Conservation (phyloP, 2,888 invertebrate species). For the Adelphocoris suturalis region DNA sequence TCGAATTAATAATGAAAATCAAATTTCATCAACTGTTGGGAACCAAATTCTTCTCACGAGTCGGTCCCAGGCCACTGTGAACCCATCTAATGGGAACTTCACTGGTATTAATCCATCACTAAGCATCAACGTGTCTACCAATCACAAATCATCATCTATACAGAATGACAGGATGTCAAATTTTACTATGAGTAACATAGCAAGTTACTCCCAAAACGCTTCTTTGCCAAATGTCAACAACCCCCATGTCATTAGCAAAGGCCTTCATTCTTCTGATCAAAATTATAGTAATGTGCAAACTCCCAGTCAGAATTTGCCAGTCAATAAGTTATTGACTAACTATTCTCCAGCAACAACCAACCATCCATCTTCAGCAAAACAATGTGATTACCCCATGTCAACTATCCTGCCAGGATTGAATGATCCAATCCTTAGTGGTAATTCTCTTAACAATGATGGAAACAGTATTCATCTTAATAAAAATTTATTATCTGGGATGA, state of each 20-base stretch:
- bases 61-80: neutral
- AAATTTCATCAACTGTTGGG: neutral
- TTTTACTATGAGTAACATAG: slow-evolving; percentile 59
- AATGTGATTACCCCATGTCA: slow-evolving; percentile 57
- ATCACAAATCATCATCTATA: neutral
- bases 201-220: slow-evolving; percentile 31
- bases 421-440: slow-evolving; percentile 41
- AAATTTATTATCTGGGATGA: neutral
- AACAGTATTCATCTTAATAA: neutral
- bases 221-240: neutral
- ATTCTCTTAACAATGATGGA: neutral
- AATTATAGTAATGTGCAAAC: slow-evolving; percentile 37
- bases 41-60: slow-evolving; percentile 4
- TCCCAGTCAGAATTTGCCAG: slow-evolving; percentile 1
- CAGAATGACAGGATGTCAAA: slow-evolving; percentile 12
- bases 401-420: slow-evolving; percentile 56
- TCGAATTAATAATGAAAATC: neutral
- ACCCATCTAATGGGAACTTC: neutral
- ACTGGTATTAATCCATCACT: neutral
- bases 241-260: neutral
- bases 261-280: neutral
- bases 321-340: neutral
- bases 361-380: neutral
- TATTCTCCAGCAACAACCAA: slow-evolving; percentile 11
- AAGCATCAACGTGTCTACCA: neutral